Base-by-base conservation (phyloP, 2,797 vertebrate genomes). In the Gypaetus barbatus region DNA sequence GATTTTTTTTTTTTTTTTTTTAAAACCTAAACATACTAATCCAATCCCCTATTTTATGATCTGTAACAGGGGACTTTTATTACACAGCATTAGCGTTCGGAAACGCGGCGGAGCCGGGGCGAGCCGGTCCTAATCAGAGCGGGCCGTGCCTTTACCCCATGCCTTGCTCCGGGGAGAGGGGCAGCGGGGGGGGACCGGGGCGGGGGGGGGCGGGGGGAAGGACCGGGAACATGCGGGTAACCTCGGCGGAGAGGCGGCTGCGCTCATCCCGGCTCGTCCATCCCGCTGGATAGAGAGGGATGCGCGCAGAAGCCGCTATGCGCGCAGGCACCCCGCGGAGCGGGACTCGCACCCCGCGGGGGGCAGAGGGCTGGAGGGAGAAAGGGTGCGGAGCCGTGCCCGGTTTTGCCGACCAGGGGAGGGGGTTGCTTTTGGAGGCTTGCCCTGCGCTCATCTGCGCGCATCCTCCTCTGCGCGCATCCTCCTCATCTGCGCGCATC, bases 31-130 rank as follows among this genome's bases (percentile, higher is more conserved):
- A 87, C 91, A 94, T 84, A 86, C 89, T 96, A 95, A 96, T 95
- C 93, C 96, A 94, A 96, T 94, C 89, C 95, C 88, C 68, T 21
- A 87, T 96, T 97, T 97, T 95, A 97, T 95, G 96, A 93, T 96
- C 94, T 96, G 93, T 95, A 97, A 96, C 91, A 76, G 82, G 70
- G 94, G 84, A 31, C 66, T 97, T 97, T 97, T 97, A 95, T 97
- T 94, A 94, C 68, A 64, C 84, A 25, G 93, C 79, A 88, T 94
- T 94, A 95, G 88, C 85, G 30, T 83, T 89, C 64, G 93, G 90
- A 92, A 97, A 95, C 24, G 49, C 90, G 68, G 73, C 44, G 43
- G 77, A 93, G 95, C 82, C 75, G 75, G 85, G 90, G 76, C 41
- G 56, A 94, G 92, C 83, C 70, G 54, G 92, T 57, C 88, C 74